Evolutionary conservation across 2,888 invertebrate species (phyloP).

Genomic region (Trypoxylon attenuatum): DNA sequence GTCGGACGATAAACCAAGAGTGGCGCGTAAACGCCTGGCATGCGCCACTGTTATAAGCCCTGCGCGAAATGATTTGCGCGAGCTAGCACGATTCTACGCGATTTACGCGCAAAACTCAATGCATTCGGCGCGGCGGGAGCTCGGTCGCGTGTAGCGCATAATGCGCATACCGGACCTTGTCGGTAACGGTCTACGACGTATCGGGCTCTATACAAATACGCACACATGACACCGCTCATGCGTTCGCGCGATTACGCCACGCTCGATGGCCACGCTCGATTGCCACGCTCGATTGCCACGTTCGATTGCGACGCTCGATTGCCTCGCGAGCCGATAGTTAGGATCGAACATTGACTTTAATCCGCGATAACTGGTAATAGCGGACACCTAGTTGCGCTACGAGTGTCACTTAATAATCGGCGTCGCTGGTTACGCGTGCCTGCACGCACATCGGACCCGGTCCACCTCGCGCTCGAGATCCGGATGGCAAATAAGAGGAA

Average conservation of each 20-base stretch:
- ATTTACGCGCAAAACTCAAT: conserved; percentile 32
- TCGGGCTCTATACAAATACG: no score
- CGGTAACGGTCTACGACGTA: conserved; percentile 18
- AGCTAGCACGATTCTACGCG: no score
- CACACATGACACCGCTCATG: neutral
- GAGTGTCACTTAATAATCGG: conserved; percentile 16
- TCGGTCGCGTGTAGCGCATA: no score
- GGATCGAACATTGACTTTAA: conserved; percentile 46
- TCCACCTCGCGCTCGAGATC: neutral
- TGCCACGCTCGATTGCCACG: no score
- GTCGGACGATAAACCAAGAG: conserved; percentile 51
- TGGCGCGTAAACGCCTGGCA: conserved; percentile 21
- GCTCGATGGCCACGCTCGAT: conserved; percentile 39
- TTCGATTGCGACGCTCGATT: no score
- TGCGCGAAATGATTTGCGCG: conserved; percentile 48
- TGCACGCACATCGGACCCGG: neutral
- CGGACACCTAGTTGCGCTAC: conserved; percentile 19
- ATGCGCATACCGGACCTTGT: conserved; percentile 24
- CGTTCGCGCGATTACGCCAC: conserved; percentile 29
- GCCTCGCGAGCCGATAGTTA: conserved; percentile 32
- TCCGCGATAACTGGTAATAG: conserved; percentile 27
- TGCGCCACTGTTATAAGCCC: conserved; percentile 16
- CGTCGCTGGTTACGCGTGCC: neutral
- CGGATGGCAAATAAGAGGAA: neutral
- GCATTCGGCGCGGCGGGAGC: conserved; percentile 14